phyloP scores from a whole-genome alignment of 23 tunicate genomes.

The Diplosoma virens region DNA sequence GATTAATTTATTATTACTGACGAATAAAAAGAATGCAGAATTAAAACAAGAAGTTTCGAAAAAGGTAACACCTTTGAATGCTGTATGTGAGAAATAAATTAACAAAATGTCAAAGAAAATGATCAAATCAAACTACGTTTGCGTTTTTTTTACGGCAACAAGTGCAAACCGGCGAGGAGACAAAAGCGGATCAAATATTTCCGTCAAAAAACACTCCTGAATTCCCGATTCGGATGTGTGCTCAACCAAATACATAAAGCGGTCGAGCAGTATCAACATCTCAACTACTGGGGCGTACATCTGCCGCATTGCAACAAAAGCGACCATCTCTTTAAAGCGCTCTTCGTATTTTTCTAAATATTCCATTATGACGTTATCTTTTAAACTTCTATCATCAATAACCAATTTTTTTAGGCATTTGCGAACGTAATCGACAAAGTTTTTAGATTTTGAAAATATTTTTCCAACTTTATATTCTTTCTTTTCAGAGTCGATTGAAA shows the following conservation, averaged over 20 bases:
- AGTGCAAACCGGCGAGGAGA: conserved; percentile 84
- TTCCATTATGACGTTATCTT: conserved; percentile 32
- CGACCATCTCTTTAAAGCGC: conserved; percentile 42
- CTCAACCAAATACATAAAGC: conserved; percentile 53
- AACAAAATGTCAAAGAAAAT: no score
- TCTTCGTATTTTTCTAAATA: conserved; percentile 30
- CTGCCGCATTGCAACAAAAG: conserved; percentile 64
- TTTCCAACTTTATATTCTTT: conserved; percentile 66
- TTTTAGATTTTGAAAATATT: conserved; percentile 60
- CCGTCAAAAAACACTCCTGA: conserved; percentile 31
- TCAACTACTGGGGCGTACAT: conserved; percentile 82
- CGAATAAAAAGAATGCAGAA: no score
- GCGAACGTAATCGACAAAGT: conserved; percentile 69
- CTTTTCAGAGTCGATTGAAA: conserved; percentile 9
- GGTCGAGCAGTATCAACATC: conserved; percentile 62
- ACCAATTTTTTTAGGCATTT: conserved; percentile 47
- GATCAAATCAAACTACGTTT: no score
- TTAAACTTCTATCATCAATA: not conserved
- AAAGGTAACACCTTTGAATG: no score
- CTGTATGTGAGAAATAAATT: no score
- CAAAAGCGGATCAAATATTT: conserved; percentile 59
- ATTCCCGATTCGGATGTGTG: not conserved
- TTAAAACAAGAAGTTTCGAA: no score
- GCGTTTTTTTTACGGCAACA: conserved; percentile 52
- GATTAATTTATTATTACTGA: no score